A percentile compares a stretch with the other conserved stretches of the same genome.
Conservation (phyloP, 2,797 vertebrate genomes). For the Dendrocincla fuliginosa region DNA sequence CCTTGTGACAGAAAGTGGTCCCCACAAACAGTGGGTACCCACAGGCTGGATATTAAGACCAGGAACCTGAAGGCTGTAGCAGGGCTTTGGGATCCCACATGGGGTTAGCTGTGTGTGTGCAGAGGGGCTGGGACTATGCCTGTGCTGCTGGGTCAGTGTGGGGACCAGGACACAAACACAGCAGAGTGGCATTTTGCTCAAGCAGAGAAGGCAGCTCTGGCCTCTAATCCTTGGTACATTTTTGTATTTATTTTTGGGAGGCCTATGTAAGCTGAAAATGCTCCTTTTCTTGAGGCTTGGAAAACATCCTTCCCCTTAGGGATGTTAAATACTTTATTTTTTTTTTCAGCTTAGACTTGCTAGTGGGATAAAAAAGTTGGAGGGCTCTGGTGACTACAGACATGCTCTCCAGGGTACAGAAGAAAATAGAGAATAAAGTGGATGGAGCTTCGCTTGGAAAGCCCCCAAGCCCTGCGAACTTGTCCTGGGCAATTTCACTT, state of each 20-base stretch:
- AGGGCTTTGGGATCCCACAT: rapidly evolving
- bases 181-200: background rate
- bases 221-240: background rate
- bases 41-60: background rate
- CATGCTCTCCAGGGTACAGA: background rate
- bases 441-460: conserved; percentile 19
- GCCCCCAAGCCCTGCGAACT: background rate
- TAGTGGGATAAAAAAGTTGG: background rate
- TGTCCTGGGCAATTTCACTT: background rate
- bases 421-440: conserved; percentile 2
- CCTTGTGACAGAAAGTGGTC: rapidly evolving
- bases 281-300: background rate
- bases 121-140: rapidly evolving
- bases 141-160: rapidly evolving
- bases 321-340: background rate
- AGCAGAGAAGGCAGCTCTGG: background rate
- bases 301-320: conserved; percentile 27
- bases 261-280: background rate
- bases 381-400: background rate
- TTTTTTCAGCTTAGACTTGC: background rate
- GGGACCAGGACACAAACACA: background rate
- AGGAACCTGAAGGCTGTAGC: background rate
- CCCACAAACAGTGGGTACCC: background rate
- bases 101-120: background rate
- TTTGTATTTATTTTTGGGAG: conserved; percentile 50